Conservation (phyloP, 2,797 vertebrate species). For the Simalia tracyae region DNA sequence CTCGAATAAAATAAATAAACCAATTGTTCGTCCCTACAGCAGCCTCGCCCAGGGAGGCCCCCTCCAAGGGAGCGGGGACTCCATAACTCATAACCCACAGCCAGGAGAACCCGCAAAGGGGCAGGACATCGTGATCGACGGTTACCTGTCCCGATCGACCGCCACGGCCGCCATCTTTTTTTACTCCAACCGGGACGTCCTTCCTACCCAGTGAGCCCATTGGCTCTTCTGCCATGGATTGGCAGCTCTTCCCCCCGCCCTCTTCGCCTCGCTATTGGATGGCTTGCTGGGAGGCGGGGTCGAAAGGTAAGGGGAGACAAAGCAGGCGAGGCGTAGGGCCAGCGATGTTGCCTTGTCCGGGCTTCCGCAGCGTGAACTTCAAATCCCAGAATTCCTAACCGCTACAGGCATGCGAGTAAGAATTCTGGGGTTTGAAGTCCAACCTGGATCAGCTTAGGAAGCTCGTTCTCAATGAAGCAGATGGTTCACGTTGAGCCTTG, state of each 20-base stretch:
- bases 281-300: not conserved
- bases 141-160: conserved; percentile 9
- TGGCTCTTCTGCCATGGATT: not conserved
- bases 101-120: not conserved
- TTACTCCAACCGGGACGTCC: fast-evolving
- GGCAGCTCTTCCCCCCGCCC: not conserved
- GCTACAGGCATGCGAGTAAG: not conserved
- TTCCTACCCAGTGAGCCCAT: not conserved
- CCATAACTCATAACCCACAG: not conserved
- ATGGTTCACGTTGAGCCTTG: no score
- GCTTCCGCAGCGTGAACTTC: not conserved
- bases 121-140: fast-evolving
- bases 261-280: not conserved
- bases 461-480: not conserved
- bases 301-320: not conserved
- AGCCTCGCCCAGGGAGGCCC: not conserved
- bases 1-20: not conserved
- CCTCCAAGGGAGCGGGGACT: not conserved
- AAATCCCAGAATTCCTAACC: not conserved
- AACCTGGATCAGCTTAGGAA: not conserved
- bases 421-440: not conserved
- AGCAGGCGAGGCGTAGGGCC: no score
- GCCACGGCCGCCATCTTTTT: not conserved
- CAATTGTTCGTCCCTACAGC: not conserved
- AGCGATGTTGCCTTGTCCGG: not conserved